Base-by-base conservation (phyloP, 2,888 invertebrate species). In the Mythimna pallens region DNA sequence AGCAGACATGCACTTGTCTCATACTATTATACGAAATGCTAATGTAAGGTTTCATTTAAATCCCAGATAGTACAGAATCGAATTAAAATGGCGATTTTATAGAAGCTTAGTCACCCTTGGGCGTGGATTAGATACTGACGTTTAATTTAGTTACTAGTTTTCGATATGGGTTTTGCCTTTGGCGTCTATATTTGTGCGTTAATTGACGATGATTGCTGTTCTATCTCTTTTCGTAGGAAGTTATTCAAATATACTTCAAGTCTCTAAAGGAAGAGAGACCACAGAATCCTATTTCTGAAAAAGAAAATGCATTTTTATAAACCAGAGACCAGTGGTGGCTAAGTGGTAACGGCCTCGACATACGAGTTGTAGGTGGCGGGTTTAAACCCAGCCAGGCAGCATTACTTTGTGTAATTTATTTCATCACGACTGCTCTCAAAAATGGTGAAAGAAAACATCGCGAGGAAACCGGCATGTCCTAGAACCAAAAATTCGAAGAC, bases 1-100 rank as follows among this genome's bases (percentile, higher is more conserved):
- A 86, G 91, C 89, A 87, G 89, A 85, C 36, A 36, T 87, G 86
- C 78, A 87, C 36, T 36, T 86, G 87, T 86, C 78, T 82, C 76
- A 72, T 78, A 79, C 80, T 71, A 47, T 47, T 47, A 47, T 47
- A 81, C 68, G 68, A 83, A 80, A 81, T 80, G 82, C 81, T 82
- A 87, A 89, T 85, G 77, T 82, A 85, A 78, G 83, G 80, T 74
- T 85, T 86, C 79, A 80, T 85, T 84, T 76, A 72, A 80, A 83
- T 80, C 81, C 64, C 25, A 84, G 83, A 85, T 85, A 82, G 69
- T 79, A 81, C 70, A 73, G 85, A 83, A 82, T 74, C 59, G 73
- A 82, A 80, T 77, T 80, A 81, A 80, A 81, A 82, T 81, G 71
- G 77, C 73, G 64, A 72, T 86, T 85, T 83, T 87, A 84, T 85